Conservation (phyloP, 2,888 invertebrate genomes). For the Andrena dorsata region DNA sequence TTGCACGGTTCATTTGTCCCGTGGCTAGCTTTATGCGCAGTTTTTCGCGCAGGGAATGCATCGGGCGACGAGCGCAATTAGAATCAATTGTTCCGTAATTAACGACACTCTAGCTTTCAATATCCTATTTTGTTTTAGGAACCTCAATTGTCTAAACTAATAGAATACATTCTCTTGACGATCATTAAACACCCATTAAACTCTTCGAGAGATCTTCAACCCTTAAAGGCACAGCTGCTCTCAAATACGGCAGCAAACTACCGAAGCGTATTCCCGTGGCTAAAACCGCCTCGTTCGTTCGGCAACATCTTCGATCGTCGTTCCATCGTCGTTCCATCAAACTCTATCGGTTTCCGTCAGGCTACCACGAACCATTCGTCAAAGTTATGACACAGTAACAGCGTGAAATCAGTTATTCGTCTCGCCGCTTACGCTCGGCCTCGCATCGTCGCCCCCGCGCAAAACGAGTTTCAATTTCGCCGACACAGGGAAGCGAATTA, state of each 20-base stretch:
- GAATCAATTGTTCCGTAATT: not conserved
- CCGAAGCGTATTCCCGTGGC: not conserved
- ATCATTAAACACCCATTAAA: no score
- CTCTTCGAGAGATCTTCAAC: not conserved
- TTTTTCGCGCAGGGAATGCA: not conserved
- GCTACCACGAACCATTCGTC: conserved; percentile 39
- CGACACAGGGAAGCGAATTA: conserved; percentile 47
- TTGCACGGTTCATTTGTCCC: conserved; percentile 5
- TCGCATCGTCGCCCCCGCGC: conserved; percentile 22
- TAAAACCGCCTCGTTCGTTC: not conserved
- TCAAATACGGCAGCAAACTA: not conserved
- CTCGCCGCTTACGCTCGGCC: conserved; percentile 8
- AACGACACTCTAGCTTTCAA: no score
- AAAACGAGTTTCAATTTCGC: conserved; percentile 43
- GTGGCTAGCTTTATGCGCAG: conserved; percentile 8
- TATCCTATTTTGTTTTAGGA: no score
- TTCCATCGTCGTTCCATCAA: not conserved
- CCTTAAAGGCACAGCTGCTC: not conserved
- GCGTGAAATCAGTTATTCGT: conserved; percentile 31
- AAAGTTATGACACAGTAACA: conserved; percentile 38
- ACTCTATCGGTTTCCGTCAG: conserved; percentile 5
- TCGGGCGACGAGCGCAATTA: not conserved
- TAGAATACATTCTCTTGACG: no score
- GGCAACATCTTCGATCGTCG: not conserved
- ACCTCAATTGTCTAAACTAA: no score